These are phyloP conservation scores for Anoplolepis gracilipes DNA, from an alignment of 1,140 invertebrate genomes.

Conservation along the genomic window DNA sequence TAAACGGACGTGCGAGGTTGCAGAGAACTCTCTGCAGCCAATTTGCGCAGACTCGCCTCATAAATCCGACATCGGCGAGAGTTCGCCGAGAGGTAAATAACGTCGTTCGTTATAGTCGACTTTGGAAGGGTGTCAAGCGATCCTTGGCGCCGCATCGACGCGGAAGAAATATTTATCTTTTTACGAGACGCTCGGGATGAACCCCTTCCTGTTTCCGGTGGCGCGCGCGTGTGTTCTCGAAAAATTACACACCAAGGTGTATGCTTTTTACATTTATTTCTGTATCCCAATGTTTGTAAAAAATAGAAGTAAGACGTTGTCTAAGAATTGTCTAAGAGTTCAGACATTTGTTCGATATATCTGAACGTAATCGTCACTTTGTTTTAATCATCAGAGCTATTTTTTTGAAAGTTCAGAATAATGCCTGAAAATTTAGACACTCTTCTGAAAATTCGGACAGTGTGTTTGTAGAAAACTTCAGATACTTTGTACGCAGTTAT, in stretches of 20 bases:
- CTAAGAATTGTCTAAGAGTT: too few relatives aligned
- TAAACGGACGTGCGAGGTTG: slow-evolving; percentile 57
- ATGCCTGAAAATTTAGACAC: too few relatives aligned
- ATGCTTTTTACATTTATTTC: background rate
- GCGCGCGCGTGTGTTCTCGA: slow-evolving; percentile 41
- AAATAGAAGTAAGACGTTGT: too few relatives aligned
- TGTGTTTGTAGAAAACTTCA: too few relatives aligned
- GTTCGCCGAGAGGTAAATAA: slow-evolving; percentile 71
- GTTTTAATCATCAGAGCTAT: too few relatives aligned
- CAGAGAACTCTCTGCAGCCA: slow-evolving; percentile 45
- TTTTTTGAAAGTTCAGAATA: too few relatives aligned
- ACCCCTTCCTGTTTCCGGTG: slow-evolving; percentile 52
- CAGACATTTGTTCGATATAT: too few relatives aligned
- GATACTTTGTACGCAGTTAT: too few relatives aligned
- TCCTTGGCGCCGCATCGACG: slow-evolving; percentile 71
- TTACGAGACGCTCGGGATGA: slow-evolving; percentile 47
- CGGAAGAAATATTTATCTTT: slow-evolving; percentile 62
- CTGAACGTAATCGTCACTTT: too few relatives aligned
- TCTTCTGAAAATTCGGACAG: too few relatives aligned
- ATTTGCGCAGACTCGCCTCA: slow-evolving; percentile 55
- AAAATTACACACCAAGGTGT: background rate
- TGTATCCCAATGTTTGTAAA: too few relatives aligned
- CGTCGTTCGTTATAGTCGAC: slow-evolving; percentile 73
- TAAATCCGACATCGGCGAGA: slow-evolving; percentile 47
- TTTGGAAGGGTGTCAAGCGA: slow-evolving; percentile 77